phyloP scores from a whole-genome alignment of 2,797 vertebrate genomes.

The Manis crassicaudata region DNA sequence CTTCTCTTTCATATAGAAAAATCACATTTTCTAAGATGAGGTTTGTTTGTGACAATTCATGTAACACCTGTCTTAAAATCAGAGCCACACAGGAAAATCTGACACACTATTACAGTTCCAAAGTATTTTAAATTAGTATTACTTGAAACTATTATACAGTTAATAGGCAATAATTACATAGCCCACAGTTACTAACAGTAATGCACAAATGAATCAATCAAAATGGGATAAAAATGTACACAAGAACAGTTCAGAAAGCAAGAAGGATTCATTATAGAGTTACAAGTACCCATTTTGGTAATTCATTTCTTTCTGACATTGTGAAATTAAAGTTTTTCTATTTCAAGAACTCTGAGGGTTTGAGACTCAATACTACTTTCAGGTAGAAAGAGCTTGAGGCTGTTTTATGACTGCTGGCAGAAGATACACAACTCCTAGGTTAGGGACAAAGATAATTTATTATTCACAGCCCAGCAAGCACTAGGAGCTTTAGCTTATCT shows the following conservation, averaged over 20 bases:
- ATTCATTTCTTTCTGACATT: background rate
- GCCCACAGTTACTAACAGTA: background rate
- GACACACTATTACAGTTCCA: background rate
- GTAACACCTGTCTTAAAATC: background rate
- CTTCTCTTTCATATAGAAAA: background rate
- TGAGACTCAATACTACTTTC: background rate
- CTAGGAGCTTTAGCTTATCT: background rate
- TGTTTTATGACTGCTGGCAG: background rate
- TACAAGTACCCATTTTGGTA: background rate
- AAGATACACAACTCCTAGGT: background rate
- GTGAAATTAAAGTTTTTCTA: background rate
- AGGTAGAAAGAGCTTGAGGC: background rate
- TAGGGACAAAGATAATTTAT: background rate
- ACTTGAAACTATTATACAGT: background rate
- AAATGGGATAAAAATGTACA: background rate
- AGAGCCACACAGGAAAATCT: background rate
- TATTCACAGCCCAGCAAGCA: background rate
- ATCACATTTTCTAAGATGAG: background rate
- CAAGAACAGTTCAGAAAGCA: background rate
- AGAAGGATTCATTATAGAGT: background rate
- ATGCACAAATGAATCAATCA: background rate
- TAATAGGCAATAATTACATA: background rate
- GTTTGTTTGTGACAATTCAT: background rate
- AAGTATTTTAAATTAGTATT: background rate
- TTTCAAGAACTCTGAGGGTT: background rate